Conservation (phyloP, 2,797 vertebrate genomes). For the Cheirogaleus major region DNA sequence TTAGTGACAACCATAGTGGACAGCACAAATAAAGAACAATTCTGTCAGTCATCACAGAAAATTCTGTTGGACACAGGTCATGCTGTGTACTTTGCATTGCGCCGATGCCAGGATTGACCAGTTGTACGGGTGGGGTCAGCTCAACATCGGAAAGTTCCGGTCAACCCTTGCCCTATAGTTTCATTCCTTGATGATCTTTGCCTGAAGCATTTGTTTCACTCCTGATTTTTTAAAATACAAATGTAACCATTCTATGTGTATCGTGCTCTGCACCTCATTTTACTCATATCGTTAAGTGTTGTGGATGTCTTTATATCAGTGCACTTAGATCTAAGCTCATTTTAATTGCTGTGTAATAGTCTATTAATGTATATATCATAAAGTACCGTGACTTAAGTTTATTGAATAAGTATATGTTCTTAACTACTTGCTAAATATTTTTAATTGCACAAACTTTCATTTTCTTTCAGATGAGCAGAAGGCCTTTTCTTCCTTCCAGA, state of each 20-base stretch:
- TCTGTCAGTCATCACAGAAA: background rate
- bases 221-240: background rate
- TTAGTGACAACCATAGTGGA: fast-evolving
- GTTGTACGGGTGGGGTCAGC: background rate
- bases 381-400: background rate
- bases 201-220: background rate
- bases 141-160: background rate
- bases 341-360: background rate
- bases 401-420: background rate
- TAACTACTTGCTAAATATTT: background rate
- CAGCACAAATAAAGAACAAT: background rate
- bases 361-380: background rate
- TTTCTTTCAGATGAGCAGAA: constrained; percentile 72
- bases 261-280: background rate
- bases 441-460: background rate
- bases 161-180: background rate
- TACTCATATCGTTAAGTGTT: no score
- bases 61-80: background rate
- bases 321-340: background rate
- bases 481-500: constrained; percentile 64
- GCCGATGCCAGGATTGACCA: background rate
- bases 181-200: background rate
- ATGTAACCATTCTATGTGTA: background rate
- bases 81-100: background rate
- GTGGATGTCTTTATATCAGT: background rate